Evolutionary conservation across 2,113 vertebrate species (phyloP), one percentile per base, ranked within the genome.

Genomic region (Gambusia affinis): DNA sequence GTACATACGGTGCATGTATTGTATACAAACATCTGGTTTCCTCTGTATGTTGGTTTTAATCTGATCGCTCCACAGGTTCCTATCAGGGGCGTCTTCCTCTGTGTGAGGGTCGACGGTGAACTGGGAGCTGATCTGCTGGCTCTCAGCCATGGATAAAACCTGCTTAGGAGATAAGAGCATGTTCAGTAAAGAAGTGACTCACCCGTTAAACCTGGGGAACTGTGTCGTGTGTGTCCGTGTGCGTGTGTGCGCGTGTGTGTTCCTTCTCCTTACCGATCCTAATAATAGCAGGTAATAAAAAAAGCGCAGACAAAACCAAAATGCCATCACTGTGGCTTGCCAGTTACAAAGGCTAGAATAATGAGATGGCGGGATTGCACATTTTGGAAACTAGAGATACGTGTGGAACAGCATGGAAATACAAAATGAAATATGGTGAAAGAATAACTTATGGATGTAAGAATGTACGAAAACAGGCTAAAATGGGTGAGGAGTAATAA

Each of bases 211-310:
- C 82, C 87, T 80, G 79, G 78, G 78, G 79, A 87, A 75, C 73
- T 2, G 17, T 71, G 47, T 67, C 62, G n/a, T 37, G 35, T 37
- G 35, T 0, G 35, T 33, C 31, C 31, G 69, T 78, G 70, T 51
- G 67, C 70, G 70, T 54, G 72, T 47, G 67, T 47, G 54, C 27
- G 27, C 27, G 27, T 63, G 72, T 64, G 73, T 61, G 74, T 37
- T 37, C 65, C 54, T 60, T 76, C 71, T 80, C 62, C 66, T 78
- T 75, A 66, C 75, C 7, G 75, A 51, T 69, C 80, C 92, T 92
- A 90, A 87, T 85, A 92, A 94, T 93, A 92, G 92, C 85, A 73
- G 76, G 81, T 79, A 85, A 90, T 89, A 91, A 88, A 92, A 84
- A 89, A 81, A 83, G 73, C 73, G 76, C 73, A 85, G 83, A 80